Evolutionary conservation across 2,797 vertebrate genomes (phyloP).

Genomic region (Micrastur ruficollis): DNA sequence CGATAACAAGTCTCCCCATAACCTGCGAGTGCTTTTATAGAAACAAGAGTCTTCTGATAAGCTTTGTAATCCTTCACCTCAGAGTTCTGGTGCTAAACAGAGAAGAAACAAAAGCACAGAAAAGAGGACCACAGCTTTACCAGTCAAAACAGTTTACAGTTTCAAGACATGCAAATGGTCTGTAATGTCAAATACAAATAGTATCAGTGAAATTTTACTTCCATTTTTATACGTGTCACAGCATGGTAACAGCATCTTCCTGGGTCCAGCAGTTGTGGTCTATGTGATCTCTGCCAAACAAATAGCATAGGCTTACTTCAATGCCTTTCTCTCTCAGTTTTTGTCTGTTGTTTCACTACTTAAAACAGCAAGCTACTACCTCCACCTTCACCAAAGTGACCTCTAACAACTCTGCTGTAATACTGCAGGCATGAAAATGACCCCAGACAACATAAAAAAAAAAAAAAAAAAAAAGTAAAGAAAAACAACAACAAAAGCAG

Average conservation of each 20-base stretch:
- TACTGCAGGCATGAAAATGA: background rate
- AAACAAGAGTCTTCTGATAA: background rate
- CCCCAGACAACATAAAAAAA: background rate
- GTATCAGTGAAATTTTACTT: background rate
- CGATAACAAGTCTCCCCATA: background rate
- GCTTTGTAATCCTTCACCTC: background rate
- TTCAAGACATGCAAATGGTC: background rate
- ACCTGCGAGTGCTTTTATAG: background rate
- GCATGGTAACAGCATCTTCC: background rate
- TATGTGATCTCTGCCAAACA: background rate
- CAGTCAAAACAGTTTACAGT: background rate
- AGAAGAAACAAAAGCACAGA: background rate
- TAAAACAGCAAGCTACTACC: background rate
- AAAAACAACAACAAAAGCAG: background rate
- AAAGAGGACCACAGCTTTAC: background rate
- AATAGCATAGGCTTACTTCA: background rate
- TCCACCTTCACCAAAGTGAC: background rate
- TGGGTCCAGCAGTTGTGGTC: background rate
- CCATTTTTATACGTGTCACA: background rate
- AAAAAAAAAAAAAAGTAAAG: background rate
- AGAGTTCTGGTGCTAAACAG: background rate
- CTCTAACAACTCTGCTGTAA: background rate
- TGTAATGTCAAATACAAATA: background rate
- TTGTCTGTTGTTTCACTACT: background rate
- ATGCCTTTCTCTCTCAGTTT: background rate